Base-by-base conservation (phyloP, 2,797 vertebrate genomes). In the Taenioides sp. region DNA sequence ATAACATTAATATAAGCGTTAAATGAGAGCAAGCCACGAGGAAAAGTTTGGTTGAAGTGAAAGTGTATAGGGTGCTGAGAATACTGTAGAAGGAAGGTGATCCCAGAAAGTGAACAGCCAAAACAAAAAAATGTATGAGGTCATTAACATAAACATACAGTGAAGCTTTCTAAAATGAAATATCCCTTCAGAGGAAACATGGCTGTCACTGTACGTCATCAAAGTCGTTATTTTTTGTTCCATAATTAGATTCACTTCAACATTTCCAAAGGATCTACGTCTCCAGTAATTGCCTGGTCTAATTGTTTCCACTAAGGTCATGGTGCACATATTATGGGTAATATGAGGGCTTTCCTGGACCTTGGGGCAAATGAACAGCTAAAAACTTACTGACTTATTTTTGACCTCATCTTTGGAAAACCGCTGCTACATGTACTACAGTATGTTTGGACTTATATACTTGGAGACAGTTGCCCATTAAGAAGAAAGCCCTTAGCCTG, bases 231-330 rank as follows among this genome's bases (percentile, higher is more conserved):
- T 85, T 78, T 72, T 47, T 80, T 71, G 60, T 78, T 80, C 74
- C 73, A 77, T 80, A 81, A 88, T 89, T 87, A 85, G 72, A 72
- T 78, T 85, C 68, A 75, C 78, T 73, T 82, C 67, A 91, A 87
- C 71, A 68, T 83, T 87, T 84, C 86, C 76, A 84, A 88, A 86
- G 83, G 82, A 89, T 80, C 74, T 81, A 67, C 67, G 71, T 81
- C 73, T 83, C 70, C 71, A 80, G 60, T 71, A 77, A 72, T 76
- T 82, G 66, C 70, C 65, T 62, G 71, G 65, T 79, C 77, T 82
- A 81, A 86, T 87, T 89, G 80, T 91, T 92, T 92, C 91, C 91
- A 85, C 69, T 43, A 69, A 75, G 34, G 57, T 69, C 50, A 49
- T 52, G 27, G 57, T 22, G 14, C 61, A 67, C 67, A 65, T 37